Percentiles rank a stretch among this genome's conserved stretches.
phyloP scores from a whole-genome alignment of 37 sponge, comb jelly and placozoan genomes.

The Agelas oroides region DNA sequence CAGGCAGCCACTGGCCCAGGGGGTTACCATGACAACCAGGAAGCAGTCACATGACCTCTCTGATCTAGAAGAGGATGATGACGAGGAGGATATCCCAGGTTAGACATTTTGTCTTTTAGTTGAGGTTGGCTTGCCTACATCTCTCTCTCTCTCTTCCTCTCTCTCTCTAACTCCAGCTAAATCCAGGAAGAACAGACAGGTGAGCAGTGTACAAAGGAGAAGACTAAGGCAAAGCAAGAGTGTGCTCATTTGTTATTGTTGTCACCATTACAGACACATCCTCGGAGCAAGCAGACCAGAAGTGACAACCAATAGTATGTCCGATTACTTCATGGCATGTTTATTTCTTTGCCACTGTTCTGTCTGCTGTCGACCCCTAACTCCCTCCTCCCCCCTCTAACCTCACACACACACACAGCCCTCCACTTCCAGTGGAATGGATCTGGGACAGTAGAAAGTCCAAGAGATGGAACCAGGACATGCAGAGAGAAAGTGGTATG shows the following conservation, averaged over 20 bases:
- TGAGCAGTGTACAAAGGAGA: too few relatives aligned
- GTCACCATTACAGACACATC: too few relatives aligned
- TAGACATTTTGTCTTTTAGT: not conserved
- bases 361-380: too few relatives aligned
- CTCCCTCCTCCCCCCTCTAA: too few relatives aligned
- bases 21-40: not conserved
- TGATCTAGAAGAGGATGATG: conserved; percentile 65
- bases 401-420: not conserved
- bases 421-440: conserved; percentile 47
- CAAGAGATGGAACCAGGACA: conserved; percentile 78
- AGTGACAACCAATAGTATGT: too few relatives aligned
- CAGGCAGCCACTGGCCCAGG: not conserved
- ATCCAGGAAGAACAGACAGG: too few relatives aligned
- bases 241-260: too few relatives aligned
- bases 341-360: too few relatives aligned
- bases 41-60: conserved; percentile 32
- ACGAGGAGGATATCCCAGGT: not conserved
- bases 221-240: too few relatives aligned
- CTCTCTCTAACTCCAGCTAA: too few relatives aligned
- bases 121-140: not conserved
- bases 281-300: too few relatives aligned
- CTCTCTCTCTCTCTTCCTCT: not conserved
- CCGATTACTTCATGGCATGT: too few relatives aligned
- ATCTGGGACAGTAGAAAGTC: conserved; percentile 75
- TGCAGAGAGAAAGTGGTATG: conserved; percentile 81